Evolutionary conservation across 1,140 invertebrate species (phyloP).

Genomic region (Pararge aegeria): DNA sequence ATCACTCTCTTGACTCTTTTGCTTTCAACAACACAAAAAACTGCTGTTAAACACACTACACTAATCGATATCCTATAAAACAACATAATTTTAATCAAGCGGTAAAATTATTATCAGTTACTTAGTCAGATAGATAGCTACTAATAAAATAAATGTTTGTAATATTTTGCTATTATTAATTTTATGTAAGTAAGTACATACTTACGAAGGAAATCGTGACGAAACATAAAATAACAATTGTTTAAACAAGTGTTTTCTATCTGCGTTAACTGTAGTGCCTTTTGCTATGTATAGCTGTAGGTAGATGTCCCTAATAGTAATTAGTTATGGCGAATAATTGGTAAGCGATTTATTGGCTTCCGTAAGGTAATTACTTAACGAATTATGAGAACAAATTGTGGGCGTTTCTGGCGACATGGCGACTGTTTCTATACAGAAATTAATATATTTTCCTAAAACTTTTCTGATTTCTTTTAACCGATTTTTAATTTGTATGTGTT

Average conservation of each 20-base stretch:
- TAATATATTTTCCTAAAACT: too few species aligned
- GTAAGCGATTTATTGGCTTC: too few species aligned
- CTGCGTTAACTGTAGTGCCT: not conserved
- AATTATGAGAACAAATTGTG: too few species aligned
- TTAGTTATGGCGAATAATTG: too few species aligned
- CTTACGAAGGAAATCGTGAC: conserved; percentile 29
- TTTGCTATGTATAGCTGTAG: not conserved
- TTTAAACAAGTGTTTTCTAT: conserved; percentile 27
- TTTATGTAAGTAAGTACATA: conserved; percentile 4
- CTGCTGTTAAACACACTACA: not conserved
- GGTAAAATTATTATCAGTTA: conserved; percentile 25
- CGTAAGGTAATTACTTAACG: too few species aligned
- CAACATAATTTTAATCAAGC: not conserved
- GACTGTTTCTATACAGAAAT: too few species aligned
- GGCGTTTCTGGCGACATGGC: too few species aligned
- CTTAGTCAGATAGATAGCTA: too few species aligned
- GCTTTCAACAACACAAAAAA: conserved; percentile 28
- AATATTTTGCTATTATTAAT: conserved; percentile 18
- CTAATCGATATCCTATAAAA: not conserved
- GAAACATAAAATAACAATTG: conserved; percentile 20
- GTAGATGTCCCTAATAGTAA: too few species aligned
- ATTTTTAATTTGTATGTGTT: too few species aligned
- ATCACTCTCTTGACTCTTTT: conserved; percentile 60
- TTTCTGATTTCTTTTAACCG: too few species aligned
- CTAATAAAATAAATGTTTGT: conserved; percentile 22